Conservation (phyloP, 1,140 invertebrate species). For the Mizuhopecten yessoensis region DNA sequence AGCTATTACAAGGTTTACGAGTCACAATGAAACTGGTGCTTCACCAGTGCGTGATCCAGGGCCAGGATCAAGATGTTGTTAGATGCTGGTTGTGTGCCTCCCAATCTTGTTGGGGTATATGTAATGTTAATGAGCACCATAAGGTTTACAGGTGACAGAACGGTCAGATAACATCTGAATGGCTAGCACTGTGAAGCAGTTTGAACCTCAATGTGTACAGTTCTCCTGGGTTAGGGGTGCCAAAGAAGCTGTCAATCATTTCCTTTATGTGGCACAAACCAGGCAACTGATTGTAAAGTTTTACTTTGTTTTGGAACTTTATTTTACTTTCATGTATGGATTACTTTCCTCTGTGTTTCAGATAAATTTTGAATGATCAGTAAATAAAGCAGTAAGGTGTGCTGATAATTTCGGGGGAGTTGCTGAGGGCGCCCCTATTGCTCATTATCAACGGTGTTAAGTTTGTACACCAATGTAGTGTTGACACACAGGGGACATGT, state of each 20-base stretch:
- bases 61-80: neutral
- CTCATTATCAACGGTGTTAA: neutral
- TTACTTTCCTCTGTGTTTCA: neutral
- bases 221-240: neutral
- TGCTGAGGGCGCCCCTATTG: neutral
- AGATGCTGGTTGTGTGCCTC: no score
- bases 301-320: neutral
- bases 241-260: neutral
- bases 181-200: neutral
- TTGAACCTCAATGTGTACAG: neutral
- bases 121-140: neutral
- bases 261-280: neutral
- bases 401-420: neutral
- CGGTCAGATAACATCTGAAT: neutral
- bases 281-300: slow-evolving; percentile 1
- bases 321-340: neutral
- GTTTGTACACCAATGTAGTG: neutral
- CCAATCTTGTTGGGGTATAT: no score
- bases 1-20: no score
- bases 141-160: neutral
- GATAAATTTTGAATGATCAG: neutral
- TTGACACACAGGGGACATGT: neutral
- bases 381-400: neutral
- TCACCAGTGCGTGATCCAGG: neutral
- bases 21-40: neutral